These are phyloP conservation scores for Choreutis nemorana DNA, from an alignment of 2,888 invertebrate species.

Conservation along the genomic window DNA sequence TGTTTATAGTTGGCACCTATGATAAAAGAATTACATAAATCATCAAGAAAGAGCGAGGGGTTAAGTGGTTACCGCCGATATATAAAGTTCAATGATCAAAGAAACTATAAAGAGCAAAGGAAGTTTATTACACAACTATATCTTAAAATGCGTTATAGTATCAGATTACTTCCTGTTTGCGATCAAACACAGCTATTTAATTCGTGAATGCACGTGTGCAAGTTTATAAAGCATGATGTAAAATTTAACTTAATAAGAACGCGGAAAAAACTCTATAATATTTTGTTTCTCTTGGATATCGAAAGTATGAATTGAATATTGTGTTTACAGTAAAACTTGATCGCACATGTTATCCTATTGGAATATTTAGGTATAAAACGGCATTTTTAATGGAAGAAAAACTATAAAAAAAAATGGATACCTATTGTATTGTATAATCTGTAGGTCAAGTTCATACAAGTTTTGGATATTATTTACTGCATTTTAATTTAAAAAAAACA, in stretches of 20 bases:
- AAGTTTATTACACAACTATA: conserved; percentile 33
- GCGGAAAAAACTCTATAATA: not conserved
- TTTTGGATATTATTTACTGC: too few relatives aligned
- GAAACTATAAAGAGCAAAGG: conserved; percentile 28
- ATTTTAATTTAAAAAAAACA: too few relatives aligned
- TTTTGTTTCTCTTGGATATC: too few relatives aligned
- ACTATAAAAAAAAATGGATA: too few relatives aligned
- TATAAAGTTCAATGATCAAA: conserved; percentile 27
- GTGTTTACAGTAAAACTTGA: not conserved
- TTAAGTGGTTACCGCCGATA: conserved; percentile 13
- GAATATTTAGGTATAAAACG: too few relatives aligned
- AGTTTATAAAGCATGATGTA: too few relatives aligned
- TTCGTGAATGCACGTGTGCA: conserved; percentile 14
- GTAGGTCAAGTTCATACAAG: too few relatives aligned
- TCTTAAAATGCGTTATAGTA: conserved; percentile 25
- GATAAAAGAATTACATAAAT: conserved; percentile 12
- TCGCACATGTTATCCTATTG: too few relatives aligned
- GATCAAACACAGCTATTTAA: conserved; percentile 11
- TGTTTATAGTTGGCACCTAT: not conserved
- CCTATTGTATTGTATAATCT: too few relatives aligned
- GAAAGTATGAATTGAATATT: not conserved
- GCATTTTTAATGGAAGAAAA: too few relatives aligned
- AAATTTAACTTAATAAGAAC: not conserved
- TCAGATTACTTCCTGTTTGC: conserved; percentile 36
- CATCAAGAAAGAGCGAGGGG: conserved; percentile 9